Conservation (phyloP, 2,797 vertebrate genomes). For the Glossophaga mutica region DNA sequence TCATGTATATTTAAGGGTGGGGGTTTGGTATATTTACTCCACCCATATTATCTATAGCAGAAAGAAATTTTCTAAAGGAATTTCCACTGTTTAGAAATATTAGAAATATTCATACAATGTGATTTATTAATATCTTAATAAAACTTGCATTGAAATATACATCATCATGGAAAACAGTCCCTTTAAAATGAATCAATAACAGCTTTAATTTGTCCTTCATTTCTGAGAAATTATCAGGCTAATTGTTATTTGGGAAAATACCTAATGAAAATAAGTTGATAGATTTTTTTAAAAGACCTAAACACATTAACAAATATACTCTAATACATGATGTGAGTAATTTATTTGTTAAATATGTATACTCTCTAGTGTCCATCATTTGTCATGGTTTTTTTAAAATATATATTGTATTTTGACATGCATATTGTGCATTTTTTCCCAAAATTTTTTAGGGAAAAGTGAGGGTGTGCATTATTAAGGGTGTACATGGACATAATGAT, state of each 20-base stretch:
- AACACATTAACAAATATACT: neutral
- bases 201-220: neutral
- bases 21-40: neutral
- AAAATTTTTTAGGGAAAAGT: too few relatives aligned
- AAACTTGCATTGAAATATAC: neutral
- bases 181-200: neutral
- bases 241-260: neutral
- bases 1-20: neutral
- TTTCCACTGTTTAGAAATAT: neutral
- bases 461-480: too few relatives aligned
- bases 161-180: neutral
- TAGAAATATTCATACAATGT: neutral
- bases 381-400: neutral
- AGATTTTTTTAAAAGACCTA: neutral
- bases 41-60: neutral
- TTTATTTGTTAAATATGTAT: neutral
- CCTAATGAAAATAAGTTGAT: neutral
- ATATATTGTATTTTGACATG: too few relatives aligned
- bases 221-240: neutral
- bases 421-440: too few relatives aligned
- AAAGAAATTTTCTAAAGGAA: neutral
- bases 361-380: neutral
- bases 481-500: too few relatives aligned
- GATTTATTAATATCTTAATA: slow-evolving; percentile 37
- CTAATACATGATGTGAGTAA: neutral